phyloP scores from a whole-genome alignment of 30 jellyfish, hydroid and myxozoan genomes.

The Pelagia noctiluca region DNA sequence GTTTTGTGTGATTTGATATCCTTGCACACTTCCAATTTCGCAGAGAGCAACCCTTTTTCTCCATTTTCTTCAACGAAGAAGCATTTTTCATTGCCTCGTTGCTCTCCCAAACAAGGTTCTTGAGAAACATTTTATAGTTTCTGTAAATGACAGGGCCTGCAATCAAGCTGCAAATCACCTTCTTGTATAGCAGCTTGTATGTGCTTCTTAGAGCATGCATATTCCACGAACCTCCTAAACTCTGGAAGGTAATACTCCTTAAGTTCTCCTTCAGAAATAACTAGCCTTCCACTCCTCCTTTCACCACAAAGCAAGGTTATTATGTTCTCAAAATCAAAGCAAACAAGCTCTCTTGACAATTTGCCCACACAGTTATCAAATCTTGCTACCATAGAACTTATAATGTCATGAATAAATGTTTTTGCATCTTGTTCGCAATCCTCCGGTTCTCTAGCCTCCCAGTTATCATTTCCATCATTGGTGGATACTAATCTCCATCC shows the following conservation, averaged over 20 bases:
- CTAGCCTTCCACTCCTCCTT: neutral
- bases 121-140: neutral
- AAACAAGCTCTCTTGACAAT: constrained; percentile 1
- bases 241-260: neutral
- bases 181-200: neutral
- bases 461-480: constrained; percentile 2
- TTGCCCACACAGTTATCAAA: constrained; percentile 1
- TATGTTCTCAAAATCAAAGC: constrained; percentile 2
- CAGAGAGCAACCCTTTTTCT: neutral
- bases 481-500: constrained; percentile 1
- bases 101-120: constrained; percentile 8
- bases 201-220: constrained; percentile 1
- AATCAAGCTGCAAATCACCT: neutral
- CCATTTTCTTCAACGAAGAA: neutral
- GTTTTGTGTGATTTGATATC: neutral
- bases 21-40: neutral
- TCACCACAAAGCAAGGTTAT: neutral
- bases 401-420: neutral
- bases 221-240: constrained; percentile 1
- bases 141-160: constrained; percentile 5
- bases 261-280: neutral
- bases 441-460: constrained; percentile 8
- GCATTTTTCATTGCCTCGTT: neutral
- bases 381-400: neutral
- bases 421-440: constrained; percentile 2